These are phyloP conservation scores for Anthophora plumipes DNA, from an alignment of 2,888 invertebrate species.

Conservation along the genomic window DNA sequence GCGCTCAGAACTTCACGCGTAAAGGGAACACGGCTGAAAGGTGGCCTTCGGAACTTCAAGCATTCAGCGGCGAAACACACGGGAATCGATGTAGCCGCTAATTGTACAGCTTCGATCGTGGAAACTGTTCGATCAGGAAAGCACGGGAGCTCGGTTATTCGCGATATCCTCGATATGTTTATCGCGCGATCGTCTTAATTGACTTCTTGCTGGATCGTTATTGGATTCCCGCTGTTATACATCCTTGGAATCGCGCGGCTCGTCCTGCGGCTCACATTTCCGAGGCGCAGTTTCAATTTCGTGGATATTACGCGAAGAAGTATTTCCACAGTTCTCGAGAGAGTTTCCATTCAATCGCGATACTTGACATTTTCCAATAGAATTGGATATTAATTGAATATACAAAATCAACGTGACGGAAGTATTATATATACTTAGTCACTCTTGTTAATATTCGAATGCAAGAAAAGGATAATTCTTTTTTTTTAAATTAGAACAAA, in stretches of 20 bases:
- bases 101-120: constrained; percentile 34
- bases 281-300: constrained; percentile 1
- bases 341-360: background rate
- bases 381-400: no score
- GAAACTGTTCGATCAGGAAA: constrained; percentile 1
- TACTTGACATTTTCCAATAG: constrained; percentile 14
- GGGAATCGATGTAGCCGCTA: constrained; percentile 26
- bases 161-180: constrained; percentile 46
- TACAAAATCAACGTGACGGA: no score
- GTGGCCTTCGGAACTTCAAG: constrained; percentile 28
- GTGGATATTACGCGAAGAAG: background rate
- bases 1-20: constrained; percentile 38
- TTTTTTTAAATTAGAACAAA: no score
- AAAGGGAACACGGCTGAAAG: constrained; percentile 31
- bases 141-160: constrained; percentile 6
- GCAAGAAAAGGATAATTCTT: no score
- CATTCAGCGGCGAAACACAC: constrained; percentile 36
- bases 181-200: constrained; percentile 46
- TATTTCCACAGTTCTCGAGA: background rate
- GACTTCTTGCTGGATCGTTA: constrained; percentile 32
- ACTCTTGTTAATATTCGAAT: no score
- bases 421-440: no score
- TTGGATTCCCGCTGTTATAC: background rate
- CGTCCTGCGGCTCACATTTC: constrained; percentile 1
- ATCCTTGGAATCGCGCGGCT: constrained; percentile 22